Evolutionary conservation across 2,113 vertebrate species (phyloP).

Genomic region (Tupaia tana): DNA sequence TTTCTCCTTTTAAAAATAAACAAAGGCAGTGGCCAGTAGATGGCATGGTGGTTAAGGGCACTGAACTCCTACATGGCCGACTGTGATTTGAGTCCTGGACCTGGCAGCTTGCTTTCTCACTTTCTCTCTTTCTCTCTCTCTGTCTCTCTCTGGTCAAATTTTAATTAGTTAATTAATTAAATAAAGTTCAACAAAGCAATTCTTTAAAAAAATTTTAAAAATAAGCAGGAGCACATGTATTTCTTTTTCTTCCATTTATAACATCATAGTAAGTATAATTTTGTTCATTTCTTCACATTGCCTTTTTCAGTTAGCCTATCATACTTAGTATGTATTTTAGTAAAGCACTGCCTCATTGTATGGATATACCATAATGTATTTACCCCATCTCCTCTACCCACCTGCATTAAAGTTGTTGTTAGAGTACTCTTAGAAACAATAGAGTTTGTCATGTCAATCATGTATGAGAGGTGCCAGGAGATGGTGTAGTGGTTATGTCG

Average conservation of each 20-base stretch:
- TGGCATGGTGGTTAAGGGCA: too few relatives aligned
- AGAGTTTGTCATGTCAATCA: slow-evolving; percentile 19
- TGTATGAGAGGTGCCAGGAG: neutral
- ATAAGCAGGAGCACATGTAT: neutral
- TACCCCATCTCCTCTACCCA: neutral
- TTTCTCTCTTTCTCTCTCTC: too few relatives aligned
- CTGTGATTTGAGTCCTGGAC: too few relatives aligned
- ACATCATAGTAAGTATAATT: neutral
- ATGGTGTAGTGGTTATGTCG: too few relatives aligned
- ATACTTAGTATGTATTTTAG: neutral
- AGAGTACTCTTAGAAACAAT: neutral
- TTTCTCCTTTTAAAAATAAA: slow-evolving; percentile 49
- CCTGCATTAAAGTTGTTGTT: neutral
- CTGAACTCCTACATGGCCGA: too few relatives aligned
- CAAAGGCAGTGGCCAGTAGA: too few relatives aligned
- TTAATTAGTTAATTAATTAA: too few relatives aligned
- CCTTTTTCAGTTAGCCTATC: neutral
- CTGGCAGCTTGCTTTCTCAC: too few relatives aligned
- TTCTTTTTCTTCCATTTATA: neutral
- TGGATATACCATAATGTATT: neutral
- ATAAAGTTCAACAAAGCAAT: too few relatives aligned
- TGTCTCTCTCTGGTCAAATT: too few relatives aligned
- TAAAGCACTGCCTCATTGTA: neutral
- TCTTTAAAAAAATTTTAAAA: too few relatives aligned
- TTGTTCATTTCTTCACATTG: neutral